Evolutionary conservation across 1,140 invertebrate genomes (phyloP), one percentile per base, ranked within the genome.

Genomic region (Elysia chlorotica): DNA sequence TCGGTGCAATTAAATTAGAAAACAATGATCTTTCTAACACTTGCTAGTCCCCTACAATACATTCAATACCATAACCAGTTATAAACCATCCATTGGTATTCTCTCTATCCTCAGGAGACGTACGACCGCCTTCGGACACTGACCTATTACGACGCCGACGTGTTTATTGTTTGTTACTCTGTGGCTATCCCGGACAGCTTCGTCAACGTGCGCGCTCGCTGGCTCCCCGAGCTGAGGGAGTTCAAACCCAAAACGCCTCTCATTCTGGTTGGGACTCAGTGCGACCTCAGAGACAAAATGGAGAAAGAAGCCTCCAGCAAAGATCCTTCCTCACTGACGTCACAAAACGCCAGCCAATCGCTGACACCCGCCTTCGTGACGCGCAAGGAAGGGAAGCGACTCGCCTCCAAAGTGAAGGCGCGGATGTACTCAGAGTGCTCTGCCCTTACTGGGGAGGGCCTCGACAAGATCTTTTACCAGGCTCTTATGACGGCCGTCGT

Each of bases 121-220:
- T 98, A 97, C 83, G 96, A 97, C 87, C 91, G 96, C 76, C 89
- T 98, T 59, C 90, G 96, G 82, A 96, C 96, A 17, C 89, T 99
- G 19, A 96, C 95, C 35, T 99, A 99, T 89, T 96, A 95, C 80
- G 96, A 98, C 88, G 99, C 96, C 14, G 97, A 99, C 88, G 96
- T 99, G 62, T 99, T 99, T 90, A 92, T 99, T 76, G 97, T 99
- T 61, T 99, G 97, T 90, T 99, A 99, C 89, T 99, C 97, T 79
- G 97, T 99, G 73, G 96, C 99, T 41, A 97, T 95, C 74, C 96
- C 96, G 71, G 96, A 97, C 17, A 98, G 96, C 74, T 99, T 99
- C 89, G 96, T 99, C 88, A 99, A 99, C 88, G 96, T 99, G 63
- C 91, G 96, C 82, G 95, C 95, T 74, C 98, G 98, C 90, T 87